These are phyloP conservation scores for Aplochiton taeniatus DNA, from an alignment of 2,797 vertebrate genomes.

Conservation along the genomic window DNA sequence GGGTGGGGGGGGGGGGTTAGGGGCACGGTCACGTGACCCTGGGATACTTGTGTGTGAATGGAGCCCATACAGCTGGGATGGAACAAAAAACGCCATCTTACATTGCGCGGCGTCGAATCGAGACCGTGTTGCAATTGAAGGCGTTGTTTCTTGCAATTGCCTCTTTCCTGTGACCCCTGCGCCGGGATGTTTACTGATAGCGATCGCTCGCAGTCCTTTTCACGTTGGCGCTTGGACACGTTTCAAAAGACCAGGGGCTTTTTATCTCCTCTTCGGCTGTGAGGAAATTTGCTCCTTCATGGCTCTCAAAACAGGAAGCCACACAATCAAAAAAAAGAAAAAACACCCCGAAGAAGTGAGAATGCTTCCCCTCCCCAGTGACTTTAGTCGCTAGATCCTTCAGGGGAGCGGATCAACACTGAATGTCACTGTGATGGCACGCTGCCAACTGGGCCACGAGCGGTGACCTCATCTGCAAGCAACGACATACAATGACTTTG, in stretches of 20 bases:
- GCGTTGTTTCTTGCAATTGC: conserved; percentile 74
- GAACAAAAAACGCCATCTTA: conserved; percentile 78
- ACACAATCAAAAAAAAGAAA: conserved; percentile 72
- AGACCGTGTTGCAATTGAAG: conserved; percentile 74
- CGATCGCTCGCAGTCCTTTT: conserved; percentile 77
- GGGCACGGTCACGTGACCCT: conserved; percentile 67
- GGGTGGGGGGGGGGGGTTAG: conserved; percentile 46
- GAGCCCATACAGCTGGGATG: conserved; percentile 80
- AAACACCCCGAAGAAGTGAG: conserved; percentile 70
- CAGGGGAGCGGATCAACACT: conserved; percentile 30
- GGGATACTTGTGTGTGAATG: conserved; percentile 73
- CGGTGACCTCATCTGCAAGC: conserved; percentile 77
- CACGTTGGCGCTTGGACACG: conserved; percentile 80
- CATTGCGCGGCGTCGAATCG: conserved; percentile 71
- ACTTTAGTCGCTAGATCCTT: conserved; percentile 67
- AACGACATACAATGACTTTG: conserved; percentile 70
- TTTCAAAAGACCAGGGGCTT: conserved; percentile 81
- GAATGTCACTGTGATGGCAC: conserved; percentile 10
- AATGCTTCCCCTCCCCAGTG: conserved; percentile 55
- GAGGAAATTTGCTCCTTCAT: conserved; percentile 84
- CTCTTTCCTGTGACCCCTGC: conserved; percentile 77
- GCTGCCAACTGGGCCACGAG: conserved; percentile 76
- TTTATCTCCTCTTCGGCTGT: conserved; percentile 74
- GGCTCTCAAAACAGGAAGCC: conserved; percentile 85
- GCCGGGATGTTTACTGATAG: conserved; percentile 83